A percentile compares a stretch with the other conserved stretches of the same genome.
phyloP scores from a whole-genome alignment of 2,797 vertebrate species.

The Champsocephalus gunnari region DNA sequence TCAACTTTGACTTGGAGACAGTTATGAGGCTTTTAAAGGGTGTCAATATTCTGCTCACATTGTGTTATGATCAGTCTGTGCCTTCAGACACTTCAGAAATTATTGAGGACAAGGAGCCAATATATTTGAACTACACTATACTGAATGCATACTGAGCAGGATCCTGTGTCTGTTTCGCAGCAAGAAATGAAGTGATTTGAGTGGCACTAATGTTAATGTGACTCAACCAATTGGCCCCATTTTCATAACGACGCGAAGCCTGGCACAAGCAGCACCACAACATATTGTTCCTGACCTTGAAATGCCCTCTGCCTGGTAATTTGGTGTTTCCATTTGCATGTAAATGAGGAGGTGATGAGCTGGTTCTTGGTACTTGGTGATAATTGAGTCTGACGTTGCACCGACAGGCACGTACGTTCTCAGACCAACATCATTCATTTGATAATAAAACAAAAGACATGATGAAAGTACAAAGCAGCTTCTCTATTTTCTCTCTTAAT shows the following conservation, averaged over 20 bases:
- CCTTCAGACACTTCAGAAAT: not conserved
- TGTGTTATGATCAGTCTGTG: slow-evolving; percentile 1
- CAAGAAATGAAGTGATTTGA: not conserved
- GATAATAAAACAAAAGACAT: slow-evolving; percentile 23
- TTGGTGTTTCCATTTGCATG: slow-evolving; percentile 51
- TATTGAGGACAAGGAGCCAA: slow-evolving; percentile 4
- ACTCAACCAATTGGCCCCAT: slow-evolving; percentile 5
- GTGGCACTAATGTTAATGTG: not conserved
- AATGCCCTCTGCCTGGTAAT: slow-evolving; percentile 19
- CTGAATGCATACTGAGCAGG: not conserved
- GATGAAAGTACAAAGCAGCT: slow-evolving; percentile 28
- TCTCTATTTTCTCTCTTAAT: not conserved
- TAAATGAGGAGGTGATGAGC: slow-evolving; percentile 39
- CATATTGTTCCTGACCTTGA: slow-evolving; percentile 40
- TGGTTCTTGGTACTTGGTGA: slow-evolving; percentile 20
- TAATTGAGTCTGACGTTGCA: slow-evolving; percentile 32
- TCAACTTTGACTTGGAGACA: not conserved
- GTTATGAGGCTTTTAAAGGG: not conserved
- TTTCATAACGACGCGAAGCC: not conserved
- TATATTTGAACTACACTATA: not conserved
- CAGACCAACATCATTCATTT: slow-evolving; percentile 16
- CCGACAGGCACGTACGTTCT: not conserved
- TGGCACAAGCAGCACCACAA: slow-evolving; percentile 13
- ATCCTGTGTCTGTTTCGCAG: not conserved
- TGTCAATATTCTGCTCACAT: not conserved